Base-by-base conservation (phyloP, 2,113 vertebrate species). In the Ptilorrhoa leucosticta region DNA sequence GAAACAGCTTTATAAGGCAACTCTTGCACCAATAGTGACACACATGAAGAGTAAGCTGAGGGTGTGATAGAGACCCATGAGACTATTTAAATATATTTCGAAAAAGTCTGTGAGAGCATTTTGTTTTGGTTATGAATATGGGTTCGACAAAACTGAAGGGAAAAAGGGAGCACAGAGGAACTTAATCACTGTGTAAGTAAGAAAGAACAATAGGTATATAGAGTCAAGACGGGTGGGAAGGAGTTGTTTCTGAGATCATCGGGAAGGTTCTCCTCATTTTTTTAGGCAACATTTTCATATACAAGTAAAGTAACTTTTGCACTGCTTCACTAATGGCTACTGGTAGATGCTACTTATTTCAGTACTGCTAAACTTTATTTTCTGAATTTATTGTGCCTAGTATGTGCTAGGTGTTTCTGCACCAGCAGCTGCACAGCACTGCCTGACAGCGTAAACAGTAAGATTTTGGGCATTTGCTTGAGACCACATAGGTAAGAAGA, bases 331-430 rank as follows among this genome's bases (percentile, higher is more conserved):
- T 69, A 77, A 78, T 33, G 73, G 45, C n/a, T 66, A 19, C 15
- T 44, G 1, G 2, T 28, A 65, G 40, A 72, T 33, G 39, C 3
- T 76, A 37, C 26, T 71, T 50, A 47, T 76, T 85, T 94, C 65
- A 76, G 33, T 21, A 79, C 8, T 20, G 11, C 10, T 53, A 71
- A 50, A 30, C 37, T 71, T 71, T 26, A 28, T 79, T 68, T 82
- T 83, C 24, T 45, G 47, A 63, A 17, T 71, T 53, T 82, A 50
- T 33, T 20, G 35, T 11, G 22, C 6, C 22, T 63, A 39, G 37
- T 47, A 57, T 0, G 0, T 22, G 23, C 48, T 1, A n/a, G 13
- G 4, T 31, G 77, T 37, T 77, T 66, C 73, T 53, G 10, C 14
- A 8, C 3, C 42, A 56, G 68, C 30, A 81, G 28, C 9, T 91